These are phyloP conservation scores for Motacilla tschutschensis DNA, from an alignment of 2,113 vertebrate genomes.

Conservation along the genomic window DNA sequence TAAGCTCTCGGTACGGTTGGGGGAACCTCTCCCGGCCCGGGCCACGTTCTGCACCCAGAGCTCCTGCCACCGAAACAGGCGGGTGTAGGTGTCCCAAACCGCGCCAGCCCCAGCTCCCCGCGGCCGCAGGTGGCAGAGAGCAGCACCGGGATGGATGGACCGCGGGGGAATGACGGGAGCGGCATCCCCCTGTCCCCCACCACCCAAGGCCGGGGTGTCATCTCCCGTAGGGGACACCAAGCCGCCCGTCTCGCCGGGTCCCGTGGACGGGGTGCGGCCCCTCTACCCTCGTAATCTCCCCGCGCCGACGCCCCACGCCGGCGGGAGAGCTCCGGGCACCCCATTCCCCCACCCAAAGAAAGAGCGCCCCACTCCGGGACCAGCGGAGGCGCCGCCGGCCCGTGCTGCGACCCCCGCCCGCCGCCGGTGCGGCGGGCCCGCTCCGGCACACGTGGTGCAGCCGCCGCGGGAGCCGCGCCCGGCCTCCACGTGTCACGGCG, in stretches of 20 bases:
- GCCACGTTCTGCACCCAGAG: not conserved
- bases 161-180: fast-evolving
- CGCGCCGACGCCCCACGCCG: not conserved
- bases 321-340: not conserved
- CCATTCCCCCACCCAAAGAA: not conserved
- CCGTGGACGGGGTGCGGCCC: no score
- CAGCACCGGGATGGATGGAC: not conserved
- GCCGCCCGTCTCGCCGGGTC: not conserved
- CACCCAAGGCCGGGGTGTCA: not conserved
- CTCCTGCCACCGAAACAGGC: not conserved
- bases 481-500: no score
- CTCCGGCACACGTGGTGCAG: not conserved
- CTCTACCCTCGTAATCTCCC: not conserved
- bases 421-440: not conserved
- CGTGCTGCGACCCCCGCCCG: not conserved
- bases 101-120: not conserved
- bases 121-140: not conserved
- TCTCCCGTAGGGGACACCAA: not conserved
- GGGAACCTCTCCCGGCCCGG: no score
- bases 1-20: not conserved
- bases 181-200: fast-evolving
- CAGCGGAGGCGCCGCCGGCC: slow-evolving; percentile 28
- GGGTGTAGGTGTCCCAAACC: not conserved
- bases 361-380: not conserved
- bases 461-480: no score